phyloP scores from a whole-genome alignment of 2,888 invertebrate species.

The Heliconius cydno region DNA sequence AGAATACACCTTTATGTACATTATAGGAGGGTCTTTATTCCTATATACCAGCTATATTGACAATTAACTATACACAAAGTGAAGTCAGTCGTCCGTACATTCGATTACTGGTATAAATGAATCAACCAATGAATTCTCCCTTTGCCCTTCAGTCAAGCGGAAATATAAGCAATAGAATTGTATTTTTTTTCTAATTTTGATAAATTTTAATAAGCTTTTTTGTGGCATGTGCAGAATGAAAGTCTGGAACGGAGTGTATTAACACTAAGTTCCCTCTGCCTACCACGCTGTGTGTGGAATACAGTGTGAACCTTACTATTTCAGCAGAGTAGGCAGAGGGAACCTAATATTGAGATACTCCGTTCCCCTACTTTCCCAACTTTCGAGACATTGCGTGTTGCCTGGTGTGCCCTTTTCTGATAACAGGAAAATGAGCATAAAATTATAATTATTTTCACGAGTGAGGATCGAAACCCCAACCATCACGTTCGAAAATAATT shows the following conservation, averaged over 20 bases:
- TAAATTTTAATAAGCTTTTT: constrained; percentile 14
- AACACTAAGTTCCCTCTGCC: no score
- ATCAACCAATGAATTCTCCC: constrained; percentile 49
- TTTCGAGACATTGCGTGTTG: no score
- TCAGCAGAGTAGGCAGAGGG: no score
- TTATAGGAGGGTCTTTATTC: neutral
- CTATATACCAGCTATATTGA: constrained; percentile 9
- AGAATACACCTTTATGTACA: neutral
- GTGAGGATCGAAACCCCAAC: no score
- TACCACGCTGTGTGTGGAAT: neutral
- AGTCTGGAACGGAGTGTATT: no score
- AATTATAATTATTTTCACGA: no score
- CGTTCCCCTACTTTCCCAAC: no score
- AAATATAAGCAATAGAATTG: constrained; percentile 33
- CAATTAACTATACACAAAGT: constrained; percentile 51
- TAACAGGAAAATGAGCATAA: no score
- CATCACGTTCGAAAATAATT: no score
- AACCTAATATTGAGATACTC: no score
- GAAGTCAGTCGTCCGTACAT: constrained; percentile 50
- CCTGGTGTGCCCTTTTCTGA: no score
- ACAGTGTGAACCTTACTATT: no score
- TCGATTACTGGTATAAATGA: constrained; percentile 52
- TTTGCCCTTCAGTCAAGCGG: constrained; percentile 40
- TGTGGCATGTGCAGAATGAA: neutral
- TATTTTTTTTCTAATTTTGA: constrained; percentile 26